phyloP scores from a whole-genome alignment of 1,140 invertebrate genomes.

The Camponotus pennsylvanicus region DNA sequence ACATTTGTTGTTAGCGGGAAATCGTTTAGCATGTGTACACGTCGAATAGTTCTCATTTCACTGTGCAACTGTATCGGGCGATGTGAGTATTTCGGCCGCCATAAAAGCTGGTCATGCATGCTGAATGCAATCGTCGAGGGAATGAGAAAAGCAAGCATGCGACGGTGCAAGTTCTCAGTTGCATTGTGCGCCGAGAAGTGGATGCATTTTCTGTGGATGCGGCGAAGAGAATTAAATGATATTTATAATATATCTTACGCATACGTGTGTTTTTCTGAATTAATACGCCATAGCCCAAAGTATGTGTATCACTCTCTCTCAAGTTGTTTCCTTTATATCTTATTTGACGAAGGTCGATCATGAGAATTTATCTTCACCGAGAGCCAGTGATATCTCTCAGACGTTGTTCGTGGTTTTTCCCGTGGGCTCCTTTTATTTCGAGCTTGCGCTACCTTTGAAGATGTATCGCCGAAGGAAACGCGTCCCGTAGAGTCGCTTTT shows the following conservation, averaged over 20 bases:
- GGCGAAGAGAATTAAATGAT: conserved; percentile 37
- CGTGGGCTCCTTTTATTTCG: neutral
- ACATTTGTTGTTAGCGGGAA: conserved; percentile 14
- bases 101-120: conserved; percentile 27
- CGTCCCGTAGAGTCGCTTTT: neutral
- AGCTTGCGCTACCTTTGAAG: neutral
- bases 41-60: conserved; percentile 24
- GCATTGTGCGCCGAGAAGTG: conserved; percentile 22
- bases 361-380: neutral
- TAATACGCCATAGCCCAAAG: conserved; percentile 1
- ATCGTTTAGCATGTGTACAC: conserved; percentile 49
- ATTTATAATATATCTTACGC: conserved; percentile 28
- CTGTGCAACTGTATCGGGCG: conserved; percentile 39
- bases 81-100: conserved; percentile 18
- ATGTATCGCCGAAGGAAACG: neutral
- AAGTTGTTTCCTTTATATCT: neutral
- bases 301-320: neutral
- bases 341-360: conserved; percentile 21
- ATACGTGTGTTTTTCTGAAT: neutral
- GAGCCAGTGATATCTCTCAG: neutral
- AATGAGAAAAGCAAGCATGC: conserved; percentile 32
- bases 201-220: conserved; percentile 25
- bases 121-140: conserved; percentile 15
- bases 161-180: conserved; percentile 30
- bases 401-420: neutral